These are phyloP conservation scores for Cephus pygmeus DNA, from an alignment of 2,888 invertebrate genomes.

Conservation along the genomic window DNA sequence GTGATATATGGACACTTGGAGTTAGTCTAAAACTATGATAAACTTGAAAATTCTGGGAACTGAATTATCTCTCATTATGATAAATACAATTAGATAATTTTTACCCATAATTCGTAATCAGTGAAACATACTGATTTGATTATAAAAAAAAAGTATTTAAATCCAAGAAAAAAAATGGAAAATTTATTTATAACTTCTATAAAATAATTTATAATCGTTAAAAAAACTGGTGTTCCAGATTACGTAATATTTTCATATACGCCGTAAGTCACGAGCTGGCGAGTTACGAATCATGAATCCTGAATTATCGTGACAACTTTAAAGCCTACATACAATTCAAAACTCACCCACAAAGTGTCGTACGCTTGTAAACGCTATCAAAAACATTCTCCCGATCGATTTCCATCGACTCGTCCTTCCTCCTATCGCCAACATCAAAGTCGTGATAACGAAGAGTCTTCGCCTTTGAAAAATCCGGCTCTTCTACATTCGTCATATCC, in stretches of 20 bases:
- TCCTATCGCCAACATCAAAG: slow-evolving; percentile 24
- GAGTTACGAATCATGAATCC: neutral
- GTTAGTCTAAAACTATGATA: too few relatives aligned
- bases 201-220: too few relatives aligned
- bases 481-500: neutral
- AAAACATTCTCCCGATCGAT: slow-evolving; percentile 25
- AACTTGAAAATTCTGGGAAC: too few relatives aligned
- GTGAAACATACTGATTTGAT: too few relatives aligned
- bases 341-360: slow-evolving; percentile 37
- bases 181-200: neutral
- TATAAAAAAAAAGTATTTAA: too few relatives aligned
- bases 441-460: slow-evolving; percentile 34
- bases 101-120: too few relatives aligned
- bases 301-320: neutral
- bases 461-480: slow-evolving; percentile 38
- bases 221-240: neutral
- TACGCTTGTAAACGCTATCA: slow-evolving; percentile 33
- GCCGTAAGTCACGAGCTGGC: too few relatives aligned
- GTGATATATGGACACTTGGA: too few relatives aligned
- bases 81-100: too few relatives aligned
- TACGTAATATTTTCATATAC: neutral
- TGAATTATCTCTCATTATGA: too few relatives aligned
- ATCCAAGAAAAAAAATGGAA: too few relatives aligned
- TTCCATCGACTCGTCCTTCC: slow-evolving; percentile 18
- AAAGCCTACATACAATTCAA: neutral